Evolutionary conservation across 1,140 invertebrate species (phyloP).

Genomic region (Oedothorax gibbosus): DNA sequence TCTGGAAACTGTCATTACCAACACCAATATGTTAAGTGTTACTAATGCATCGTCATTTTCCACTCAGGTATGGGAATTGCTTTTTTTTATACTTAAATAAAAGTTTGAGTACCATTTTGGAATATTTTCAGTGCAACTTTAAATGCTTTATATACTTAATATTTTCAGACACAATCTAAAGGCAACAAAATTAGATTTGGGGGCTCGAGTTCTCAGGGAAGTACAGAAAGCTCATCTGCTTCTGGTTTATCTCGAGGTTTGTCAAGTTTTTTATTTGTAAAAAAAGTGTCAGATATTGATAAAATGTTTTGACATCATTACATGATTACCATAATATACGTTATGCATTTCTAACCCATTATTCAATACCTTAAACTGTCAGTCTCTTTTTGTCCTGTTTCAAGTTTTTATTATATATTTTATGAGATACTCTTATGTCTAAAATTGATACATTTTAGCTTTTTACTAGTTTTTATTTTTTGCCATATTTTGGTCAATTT

Average conservation of each 20-base stretch:
- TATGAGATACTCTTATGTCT: too few species aligned
- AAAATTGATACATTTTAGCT: too few species aligned
- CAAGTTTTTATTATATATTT: too few species aligned
- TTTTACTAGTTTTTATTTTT: too few species aligned
- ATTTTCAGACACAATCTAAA: conserved; percentile 46
- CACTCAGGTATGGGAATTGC: conserved; percentile 65
- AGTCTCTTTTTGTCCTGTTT: too few species aligned
- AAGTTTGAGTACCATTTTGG: neutral
- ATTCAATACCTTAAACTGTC: too few species aligned
- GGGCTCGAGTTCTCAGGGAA: conserved; percentile 74
- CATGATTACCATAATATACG: too few species aligned
- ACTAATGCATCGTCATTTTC: conserved; percentile 66
- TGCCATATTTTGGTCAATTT: too few species aligned
- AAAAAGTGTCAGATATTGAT: neutral
- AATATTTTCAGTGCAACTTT: neutral
- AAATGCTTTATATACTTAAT: neutral
- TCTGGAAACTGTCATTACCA: conserved; percentile 69
- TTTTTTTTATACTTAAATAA: conserved; percentile 7
- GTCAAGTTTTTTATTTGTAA: conserved; percentile 20
- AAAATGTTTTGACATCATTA: too few species aligned
- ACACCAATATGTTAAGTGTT: conserved; percentile 64
- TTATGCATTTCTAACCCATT: too few species aligned
- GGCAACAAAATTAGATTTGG: conserved; percentile 48
- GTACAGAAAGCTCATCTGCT: conserved; percentile 73
- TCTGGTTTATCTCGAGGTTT: conserved; percentile 76